Base-by-base conservation (phyloP, 2,797 vertebrate genomes). In the Tragopan temminckii region DNA sequence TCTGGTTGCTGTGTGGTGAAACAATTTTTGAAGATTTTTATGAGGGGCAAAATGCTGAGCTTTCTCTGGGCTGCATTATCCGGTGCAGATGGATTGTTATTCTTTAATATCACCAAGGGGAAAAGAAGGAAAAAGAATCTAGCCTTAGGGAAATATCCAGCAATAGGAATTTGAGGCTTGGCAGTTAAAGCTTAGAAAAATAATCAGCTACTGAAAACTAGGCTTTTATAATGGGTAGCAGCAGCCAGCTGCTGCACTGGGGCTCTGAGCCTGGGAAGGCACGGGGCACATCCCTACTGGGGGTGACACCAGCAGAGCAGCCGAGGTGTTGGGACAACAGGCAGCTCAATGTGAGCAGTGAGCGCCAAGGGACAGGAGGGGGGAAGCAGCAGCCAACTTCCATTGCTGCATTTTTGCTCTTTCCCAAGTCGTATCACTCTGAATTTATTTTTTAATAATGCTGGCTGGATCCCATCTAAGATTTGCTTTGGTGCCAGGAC, bases 381-480 rank as follows among this genome's bases (percentile, higher is more conserved):
- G 18, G 52, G 75, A 27, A 72, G 61, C 55, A 25, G 29, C 78
- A 55, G 74, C 74, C 81, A 89, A 7, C 59, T 83, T 45, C 69
- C 75, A 76, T 13, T 20, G 40, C 64, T 80, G 69, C 1, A 0
- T 31, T 83, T 43, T 48, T 83, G 12, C 64, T 80, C 69, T 45
- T 83, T 59, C 71, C 81, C 70, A 74, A 64, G 50, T 50, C 36
- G 50, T 92, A 80, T 55, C 29, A 35, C 35, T 92, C 84, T 20
- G n/a, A 57, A 50, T 88, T 85, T 72, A 46, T 50, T 69, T 84
- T 53, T 55, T 52, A 66, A 46, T 74, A 31, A 63, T 1, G 4
- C 76, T 68, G 40, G 33, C 74, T 82, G 81, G 64, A 55, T 86
- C 83, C 61, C 66, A 72, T 64, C 85, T 77, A 11, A 81, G 64